Evolutionary conservation across 2,113 vertebrate species (phyloP).

Genomic region (Actenoides lindsayi): DNA sequence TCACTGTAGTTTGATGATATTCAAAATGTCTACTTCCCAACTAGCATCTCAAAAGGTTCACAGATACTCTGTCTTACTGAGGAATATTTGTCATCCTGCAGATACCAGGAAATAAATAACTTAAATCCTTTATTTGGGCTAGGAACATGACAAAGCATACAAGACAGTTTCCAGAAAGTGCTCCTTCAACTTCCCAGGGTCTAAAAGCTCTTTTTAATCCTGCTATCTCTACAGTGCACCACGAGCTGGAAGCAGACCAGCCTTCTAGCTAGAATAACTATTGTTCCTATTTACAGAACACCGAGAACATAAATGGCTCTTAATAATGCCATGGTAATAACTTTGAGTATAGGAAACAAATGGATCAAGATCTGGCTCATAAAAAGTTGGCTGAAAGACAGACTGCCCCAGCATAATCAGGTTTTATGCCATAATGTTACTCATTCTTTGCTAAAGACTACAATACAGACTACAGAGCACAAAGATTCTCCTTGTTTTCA

Average conservation of each 20-base stretch:
- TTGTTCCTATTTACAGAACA: not conserved
- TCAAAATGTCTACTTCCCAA: not conserved
- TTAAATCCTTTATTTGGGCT: not conserved
- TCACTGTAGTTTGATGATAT: not conserved
- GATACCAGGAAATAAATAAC: not conserved
- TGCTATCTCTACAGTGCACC: not conserved
- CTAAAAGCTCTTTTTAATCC: not conserved
- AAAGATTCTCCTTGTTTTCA: not conserved
- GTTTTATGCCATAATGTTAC: not conserved
- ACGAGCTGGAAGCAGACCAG: not conserved
- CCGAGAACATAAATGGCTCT: not conserved
- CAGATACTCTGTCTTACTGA: not conserved
- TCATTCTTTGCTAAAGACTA: not conserved
- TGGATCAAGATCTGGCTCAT: not conserved
- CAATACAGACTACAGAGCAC: not conserved
- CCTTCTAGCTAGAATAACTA: not conserved
- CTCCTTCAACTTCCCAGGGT: not conserved
- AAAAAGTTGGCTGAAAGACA: not conserved
- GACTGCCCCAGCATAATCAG: not conserved
- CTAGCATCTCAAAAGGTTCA: not conserved
- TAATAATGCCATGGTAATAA: not conserved
- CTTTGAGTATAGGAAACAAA: not conserved
- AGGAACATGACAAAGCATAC: not conserved
- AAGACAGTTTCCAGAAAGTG: not conserved
- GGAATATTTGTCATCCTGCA: not conserved